These are phyloP conservation scores for Philonicus albiceps DNA, from an alignment of 2,888 invertebrate genomes.

Conservation along the genomic window DNA sequence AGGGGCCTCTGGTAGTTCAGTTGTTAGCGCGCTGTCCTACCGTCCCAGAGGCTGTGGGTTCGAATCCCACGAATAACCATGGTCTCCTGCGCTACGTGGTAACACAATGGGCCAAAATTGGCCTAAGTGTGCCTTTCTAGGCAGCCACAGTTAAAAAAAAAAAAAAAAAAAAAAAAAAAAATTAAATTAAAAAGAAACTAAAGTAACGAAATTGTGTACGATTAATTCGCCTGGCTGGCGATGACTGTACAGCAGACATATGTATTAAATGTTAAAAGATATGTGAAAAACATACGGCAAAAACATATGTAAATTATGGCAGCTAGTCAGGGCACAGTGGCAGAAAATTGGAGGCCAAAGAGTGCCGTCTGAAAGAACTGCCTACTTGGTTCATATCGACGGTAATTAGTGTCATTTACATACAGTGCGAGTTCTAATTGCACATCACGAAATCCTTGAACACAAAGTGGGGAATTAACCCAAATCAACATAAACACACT, in stretches of 20 bases:
- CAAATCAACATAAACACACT: neutral
- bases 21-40: no score
- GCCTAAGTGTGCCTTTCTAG: no score
- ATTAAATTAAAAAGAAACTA: no score
- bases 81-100: no score
- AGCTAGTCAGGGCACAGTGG: no score
- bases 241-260: neutral
- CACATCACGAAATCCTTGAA: neutral
- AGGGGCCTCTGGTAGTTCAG: no score
- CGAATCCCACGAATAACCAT: no score
- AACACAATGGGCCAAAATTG: no score
- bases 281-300: neutral
- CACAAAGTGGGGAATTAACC: neutral
- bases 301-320: neutral
- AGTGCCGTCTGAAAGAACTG: neutral
- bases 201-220: no score
- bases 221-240: neutral
- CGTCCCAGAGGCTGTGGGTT: no score
- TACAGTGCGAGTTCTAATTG: neutral
- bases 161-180: no score
- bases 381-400: neutral
- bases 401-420: neutral
- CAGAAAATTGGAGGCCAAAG: neutral
- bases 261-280: neutral
- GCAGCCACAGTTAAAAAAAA: no score